phyloP scores from a whole-genome alignment of 2,797 vertebrate species.

The Aulostomus chinensis region DNA sequence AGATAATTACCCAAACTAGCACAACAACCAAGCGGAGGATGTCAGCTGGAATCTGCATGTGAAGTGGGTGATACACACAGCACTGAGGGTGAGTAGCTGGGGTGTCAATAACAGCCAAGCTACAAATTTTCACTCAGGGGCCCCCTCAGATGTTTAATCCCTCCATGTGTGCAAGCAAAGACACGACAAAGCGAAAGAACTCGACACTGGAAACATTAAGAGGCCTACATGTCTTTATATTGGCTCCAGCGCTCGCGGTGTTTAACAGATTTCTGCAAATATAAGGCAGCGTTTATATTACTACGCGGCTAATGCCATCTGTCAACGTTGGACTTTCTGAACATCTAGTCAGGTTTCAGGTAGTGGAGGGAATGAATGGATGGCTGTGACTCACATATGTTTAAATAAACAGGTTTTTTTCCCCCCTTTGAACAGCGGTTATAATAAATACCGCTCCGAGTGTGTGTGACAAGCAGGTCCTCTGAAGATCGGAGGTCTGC shows the following conservation, averaged over 20 bases:
- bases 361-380: slow-evolving; percentile 6
- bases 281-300: slow-evolving; percentile 5
- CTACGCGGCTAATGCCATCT: slow-evolving; percentile 12
- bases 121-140: not conserved
- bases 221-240: slow-evolving; percentile 18
- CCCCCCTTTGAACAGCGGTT: slow-evolving; percentile 8
- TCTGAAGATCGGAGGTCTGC: not conserved
- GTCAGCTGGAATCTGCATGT: not conserved
- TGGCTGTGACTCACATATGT: slow-evolving; percentile 5
- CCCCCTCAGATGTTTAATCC: not conserved
- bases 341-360: not conserved
- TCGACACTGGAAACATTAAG: slow-evolving; percentile 5
- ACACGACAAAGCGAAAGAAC: slow-evolving; percentile 13
- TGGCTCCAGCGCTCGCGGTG: slow-evolving; percentile 19
- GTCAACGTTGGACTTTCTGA: slow-evolving; percentile 1
- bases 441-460: slow-evolving; percentile 11
- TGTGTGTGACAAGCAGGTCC: not conserved
- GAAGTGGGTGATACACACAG: not conserved
- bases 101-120: not conserved
- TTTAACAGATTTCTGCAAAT: slow-evolving; percentile 25
- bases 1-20: not conserved
- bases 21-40: too few relatives aligned
- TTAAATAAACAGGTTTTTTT: slow-evolving; percentile 11
- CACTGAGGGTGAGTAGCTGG: not conserved
- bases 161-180: slow-evolving; percentile 1